Base-by-base conservation (phyloP, 2,113 vertebrate genomes). In the Misgurnus anguillicaudatus region DNA sequence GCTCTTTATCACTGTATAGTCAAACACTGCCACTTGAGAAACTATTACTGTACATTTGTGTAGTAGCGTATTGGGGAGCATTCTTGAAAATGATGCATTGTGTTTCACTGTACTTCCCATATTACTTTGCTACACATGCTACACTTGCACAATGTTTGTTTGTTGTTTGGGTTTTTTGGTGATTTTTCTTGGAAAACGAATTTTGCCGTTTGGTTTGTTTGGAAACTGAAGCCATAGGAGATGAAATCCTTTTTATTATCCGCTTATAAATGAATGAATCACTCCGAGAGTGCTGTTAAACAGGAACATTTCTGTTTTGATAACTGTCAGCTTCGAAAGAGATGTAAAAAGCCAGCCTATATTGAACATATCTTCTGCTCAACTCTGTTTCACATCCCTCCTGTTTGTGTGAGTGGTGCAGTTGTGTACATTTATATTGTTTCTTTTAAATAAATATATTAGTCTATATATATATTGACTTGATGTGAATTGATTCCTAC, bases 221-320 rank as follows among this genome's bases (percentile, higher is more conserved):
- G 14, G 55, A 53, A 39, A 24, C 72, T 70, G 66, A 72, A 79
- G 60, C 77, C 48, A 65, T 76, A 31, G 58, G 31, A 58, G 13
- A 39, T 55, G n/a, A 55, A 6, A 10, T 39, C 31, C 17, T 57
- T 71, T 51, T 71, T 71, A 71, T 57, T 8, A 57, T 55, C 36
- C 11, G 48, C 31, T 57, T 71, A 39, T 2, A 3, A 70, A 5
- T 39, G n/a, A 69, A 70, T 38, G n/a, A 69, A 70, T 38, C 48
- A 19, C 48, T 55, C 38, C 10, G 8, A 6, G 0, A 58, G n/a
- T 58, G 16, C 57, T 42, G n/a, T 58, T 72, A 57, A 58, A 36
- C 38, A 58, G 3, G 9, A n/a, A 36, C 67, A 21, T 55, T 17
- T 71, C 17, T 39, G 51, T 55, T 39, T 2, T 5, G 57, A 55